A percentile compares a stretch with the other conserved stretches of the same genome.
Conservation (phyloP, 2,113 vertebrate species). For the Chloropsis hardwickii region DNA sequence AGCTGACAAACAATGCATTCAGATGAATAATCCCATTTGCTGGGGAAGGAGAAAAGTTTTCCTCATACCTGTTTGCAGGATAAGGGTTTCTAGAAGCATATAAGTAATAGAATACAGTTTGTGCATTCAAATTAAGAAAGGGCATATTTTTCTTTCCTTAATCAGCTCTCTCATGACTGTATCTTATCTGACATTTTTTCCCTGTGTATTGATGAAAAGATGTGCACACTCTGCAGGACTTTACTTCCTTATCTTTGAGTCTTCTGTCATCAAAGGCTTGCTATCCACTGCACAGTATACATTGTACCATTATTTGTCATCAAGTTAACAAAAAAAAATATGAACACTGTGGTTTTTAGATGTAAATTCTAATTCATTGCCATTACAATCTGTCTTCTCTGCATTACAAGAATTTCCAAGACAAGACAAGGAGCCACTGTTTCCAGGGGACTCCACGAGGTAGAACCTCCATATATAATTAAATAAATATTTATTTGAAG, state of each 20-base stretch:
- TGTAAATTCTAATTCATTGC: background rate
- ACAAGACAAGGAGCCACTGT: background rate
- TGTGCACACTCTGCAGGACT: background rate
- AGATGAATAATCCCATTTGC: background rate
- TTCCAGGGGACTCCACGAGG: background rate
- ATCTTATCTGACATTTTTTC: background rate
- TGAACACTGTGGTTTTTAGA: background rate
- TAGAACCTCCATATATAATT: background rate
- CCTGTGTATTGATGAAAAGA: background rate
- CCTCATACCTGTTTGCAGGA: background rate
- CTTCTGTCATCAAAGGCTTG: background rate
- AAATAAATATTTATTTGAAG: background rate
- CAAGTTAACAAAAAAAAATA: background rate
- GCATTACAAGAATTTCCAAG: background rate
- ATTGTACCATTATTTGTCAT: background rate
- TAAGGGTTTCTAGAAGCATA: background rate
- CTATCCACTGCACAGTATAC: background rate
- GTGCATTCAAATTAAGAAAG: background rate
- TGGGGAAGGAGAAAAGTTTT: background rate
- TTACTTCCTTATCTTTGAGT: background rate
- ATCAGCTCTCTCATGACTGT: background rate
- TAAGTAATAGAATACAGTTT: background rate
- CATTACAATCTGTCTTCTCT: background rate
- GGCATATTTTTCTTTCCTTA: background rate
- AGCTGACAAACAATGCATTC: background rate